phyloP scores from a whole-genome alignment of 2,113 vertebrate genomes.

The Epinephelus lanceolatus region DNA sequence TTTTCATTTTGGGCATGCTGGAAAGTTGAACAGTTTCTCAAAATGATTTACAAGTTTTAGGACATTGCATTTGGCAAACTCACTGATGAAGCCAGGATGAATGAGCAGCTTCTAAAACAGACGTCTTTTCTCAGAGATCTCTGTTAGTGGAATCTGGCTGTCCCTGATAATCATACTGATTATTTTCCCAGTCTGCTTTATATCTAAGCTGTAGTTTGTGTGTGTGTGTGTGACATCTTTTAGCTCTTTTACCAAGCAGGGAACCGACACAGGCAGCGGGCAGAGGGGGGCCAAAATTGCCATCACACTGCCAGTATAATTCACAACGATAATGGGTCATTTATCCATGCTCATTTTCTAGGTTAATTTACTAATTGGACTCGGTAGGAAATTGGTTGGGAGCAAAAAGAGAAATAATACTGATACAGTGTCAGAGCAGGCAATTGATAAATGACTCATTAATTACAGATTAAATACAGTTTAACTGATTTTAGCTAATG shows the following conservation, averaged over 20 bases:
- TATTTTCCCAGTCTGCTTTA: slow-evolving; percentile 1
- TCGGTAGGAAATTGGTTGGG: slow-evolving; percentile 48
- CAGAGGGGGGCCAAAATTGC: slow-evolving; percentile 10
- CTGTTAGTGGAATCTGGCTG: slow-evolving; percentile 2
- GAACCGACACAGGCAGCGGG: slow-evolving; percentile 24
- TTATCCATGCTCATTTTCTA: slow-evolving; percentile 63
- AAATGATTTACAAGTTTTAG: too few relatives aligned
- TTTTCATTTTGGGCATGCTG: background rate
- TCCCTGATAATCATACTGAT: slow-evolving; percentile 27
- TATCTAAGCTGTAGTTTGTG: background rate
- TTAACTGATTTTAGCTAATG: slow-evolving; percentile 46
- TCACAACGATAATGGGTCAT: slow-evolving; percentile 62
- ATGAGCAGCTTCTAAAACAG: slow-evolving; percentile 28
- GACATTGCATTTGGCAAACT: background rate
- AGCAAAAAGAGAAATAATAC: slow-evolving; percentile 29
- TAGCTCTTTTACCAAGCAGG: slow-evolving; percentile 15
- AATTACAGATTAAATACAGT: slow-evolving; percentile 57
- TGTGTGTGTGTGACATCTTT: background rate
- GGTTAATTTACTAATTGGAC: slow-evolving; percentile 70
- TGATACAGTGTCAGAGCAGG: slow-evolving; percentile 23
- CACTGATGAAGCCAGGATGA: background rate
- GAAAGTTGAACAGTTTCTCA: background rate
- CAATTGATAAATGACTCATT: slow-evolving; percentile 51
- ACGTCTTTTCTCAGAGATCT: background rate
- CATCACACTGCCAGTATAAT: slow-evolving; percentile 34